Conservation (phyloP, 2,888 invertebrate species). For the Lithophane semibrunnea region DNA sequence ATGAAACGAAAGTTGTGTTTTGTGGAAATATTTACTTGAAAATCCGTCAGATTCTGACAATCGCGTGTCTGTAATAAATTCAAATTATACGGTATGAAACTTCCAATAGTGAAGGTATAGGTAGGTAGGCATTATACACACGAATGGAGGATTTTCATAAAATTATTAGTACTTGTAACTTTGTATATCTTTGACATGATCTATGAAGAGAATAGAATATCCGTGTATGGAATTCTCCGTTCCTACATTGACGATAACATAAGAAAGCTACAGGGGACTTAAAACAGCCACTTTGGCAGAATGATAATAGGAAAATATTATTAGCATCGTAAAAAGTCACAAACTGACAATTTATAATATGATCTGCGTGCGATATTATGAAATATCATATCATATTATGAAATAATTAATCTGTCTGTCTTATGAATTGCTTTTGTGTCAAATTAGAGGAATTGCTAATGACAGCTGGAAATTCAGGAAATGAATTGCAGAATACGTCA, state of each 20-base stretch:
- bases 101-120: slow-evolving; percentile 3
- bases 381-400: too few relatives aligned
- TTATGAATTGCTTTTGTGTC: too few relatives aligned
- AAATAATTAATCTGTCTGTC: too few relatives aligned
- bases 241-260: background rate
- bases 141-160: slow-evolving; percentile 4
- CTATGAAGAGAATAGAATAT: background rate
- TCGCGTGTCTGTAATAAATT: slow-evolving; percentile 46
- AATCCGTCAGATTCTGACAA: slow-evolving; percentile 23
- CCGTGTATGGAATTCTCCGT: background rate
- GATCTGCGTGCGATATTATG: too few relatives aligned
- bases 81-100: slow-evolving; percentile 38
- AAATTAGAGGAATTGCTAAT: too few relatives aligned
- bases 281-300: too few relatives aligned
- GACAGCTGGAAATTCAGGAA: too few relatives aligned
- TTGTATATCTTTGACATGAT: background rate
- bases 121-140: slow-evolving; percentile 8
- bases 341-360: too few relatives aligned
- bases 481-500: background rate
- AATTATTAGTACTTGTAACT: background rate
- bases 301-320: too few relatives aligned
- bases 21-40: slow-evolving; percentile 34
- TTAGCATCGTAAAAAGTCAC: too few relatives aligned
- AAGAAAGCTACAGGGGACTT: background rate
- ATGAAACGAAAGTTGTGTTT: slow-evolving; percentile 5